These are phyloP conservation scores for Ganaspis sp. DNA, from an alignment of 1,140 invertebrate species.

Conservation along the genomic window DNA sequence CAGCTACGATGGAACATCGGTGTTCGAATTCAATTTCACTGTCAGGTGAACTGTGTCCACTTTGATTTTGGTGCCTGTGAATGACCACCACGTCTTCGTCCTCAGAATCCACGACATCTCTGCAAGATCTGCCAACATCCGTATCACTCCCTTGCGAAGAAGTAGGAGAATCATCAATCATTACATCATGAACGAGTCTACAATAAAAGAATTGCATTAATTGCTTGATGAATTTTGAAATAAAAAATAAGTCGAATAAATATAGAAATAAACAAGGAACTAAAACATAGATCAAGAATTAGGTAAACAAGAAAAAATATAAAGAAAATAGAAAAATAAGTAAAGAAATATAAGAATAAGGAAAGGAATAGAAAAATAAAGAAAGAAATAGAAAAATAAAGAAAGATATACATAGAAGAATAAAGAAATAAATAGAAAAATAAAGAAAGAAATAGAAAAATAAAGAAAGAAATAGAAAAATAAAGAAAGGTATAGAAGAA, in stretches of 20 bases:
- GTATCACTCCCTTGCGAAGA: conserved; percentile 83
- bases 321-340: too few species aligned
- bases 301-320: neutral
- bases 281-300: neutral
- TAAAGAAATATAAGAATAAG: too few species aligned
- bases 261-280: neutral
- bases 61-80: conserved; percentile 66
- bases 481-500: too few species aligned
- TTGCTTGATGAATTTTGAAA: too few species aligned
- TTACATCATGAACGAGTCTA: conserved; percentile 87
- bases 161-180: conserved; percentile 84
- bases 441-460: too few species aligned
- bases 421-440: too few species aligned
- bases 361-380: too few species aligned
- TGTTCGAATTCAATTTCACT: conserved; percentile 71
- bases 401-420: too few species aligned
- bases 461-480: too few species aligned
- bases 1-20: conserved; percentile 71
- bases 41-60: conserved; percentile 70
- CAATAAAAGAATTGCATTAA: neutral
- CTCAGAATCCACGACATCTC: conserved; percentile 53
- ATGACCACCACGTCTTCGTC: conserved; percentile 70
- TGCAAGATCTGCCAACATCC: conserved; percentile 64
- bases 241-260: neutral
- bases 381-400: too few species aligned